A percentile compares a stretch with the other conserved stretches of the same genome.
phyloP scores from a whole-genome alignment of 2,113 vertebrate species.

The Aegithalos caudatus region DNA sequence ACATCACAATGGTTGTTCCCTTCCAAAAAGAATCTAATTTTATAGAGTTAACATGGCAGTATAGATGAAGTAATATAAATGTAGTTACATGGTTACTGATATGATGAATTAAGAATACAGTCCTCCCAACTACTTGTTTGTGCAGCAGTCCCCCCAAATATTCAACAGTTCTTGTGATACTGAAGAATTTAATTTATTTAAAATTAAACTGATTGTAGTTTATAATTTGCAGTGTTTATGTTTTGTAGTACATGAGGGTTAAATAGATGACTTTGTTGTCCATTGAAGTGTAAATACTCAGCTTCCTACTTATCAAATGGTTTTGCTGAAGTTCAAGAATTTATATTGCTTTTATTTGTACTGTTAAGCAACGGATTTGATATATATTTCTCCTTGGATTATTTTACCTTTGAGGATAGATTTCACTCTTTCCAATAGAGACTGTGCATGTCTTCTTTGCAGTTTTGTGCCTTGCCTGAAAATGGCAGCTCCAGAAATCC shows the following conservation, averaged over 20 bases:
- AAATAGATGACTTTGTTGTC: background rate
- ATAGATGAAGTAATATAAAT: background rate
- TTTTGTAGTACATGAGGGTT: background rate
- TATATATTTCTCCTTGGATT: background rate
- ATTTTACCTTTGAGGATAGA: background rate
- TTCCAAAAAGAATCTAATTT: background rate
- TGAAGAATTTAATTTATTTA: background rate
- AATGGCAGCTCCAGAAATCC: background rate
- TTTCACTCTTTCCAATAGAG: background rate
- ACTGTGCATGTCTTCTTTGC: background rate
- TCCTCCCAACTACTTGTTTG: background rate
- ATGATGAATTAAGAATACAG: background rate
- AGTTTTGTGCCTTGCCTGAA: background rate
- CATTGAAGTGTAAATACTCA: background rate
- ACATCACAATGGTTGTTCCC: background rate
- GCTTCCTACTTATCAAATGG: background rate
- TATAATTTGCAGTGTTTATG: background rate
- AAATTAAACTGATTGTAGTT: background rate
- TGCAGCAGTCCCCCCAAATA: background rate
- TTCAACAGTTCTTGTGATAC: background rate
- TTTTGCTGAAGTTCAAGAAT: background rate
- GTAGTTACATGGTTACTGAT: background rate
- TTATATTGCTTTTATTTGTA: background rate
- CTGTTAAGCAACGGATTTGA: background rate
- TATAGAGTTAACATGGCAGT: background rate